Conservation (phyloP, 1,140 invertebrate genomes). For the Drosophila ambigua region DNA sequence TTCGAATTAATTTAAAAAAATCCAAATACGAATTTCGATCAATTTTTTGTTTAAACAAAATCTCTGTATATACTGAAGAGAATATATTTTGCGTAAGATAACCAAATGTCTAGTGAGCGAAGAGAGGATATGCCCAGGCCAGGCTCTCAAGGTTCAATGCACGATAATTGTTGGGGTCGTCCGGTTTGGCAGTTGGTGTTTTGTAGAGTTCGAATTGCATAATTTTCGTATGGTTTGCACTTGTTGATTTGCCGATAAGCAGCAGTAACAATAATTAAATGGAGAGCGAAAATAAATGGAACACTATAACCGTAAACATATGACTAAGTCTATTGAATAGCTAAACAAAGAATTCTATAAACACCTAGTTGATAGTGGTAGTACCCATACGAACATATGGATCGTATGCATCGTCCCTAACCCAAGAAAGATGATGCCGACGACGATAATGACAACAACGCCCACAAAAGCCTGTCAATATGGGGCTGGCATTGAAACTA, state of each 20-base stretch:
- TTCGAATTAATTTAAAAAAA: too few relatives aligned
- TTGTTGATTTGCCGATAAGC: constrained; percentile 58
- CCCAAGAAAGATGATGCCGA: neutral
- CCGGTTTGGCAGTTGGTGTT: neutral
- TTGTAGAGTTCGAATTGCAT: constrained; percentile 22
- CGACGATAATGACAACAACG: constrained; percentile 1
- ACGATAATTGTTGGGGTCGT: too few relatives aligned
- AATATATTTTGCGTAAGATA: too few relatives aligned
- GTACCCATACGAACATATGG: constrained; percentile 23
- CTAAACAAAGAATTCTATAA: constrained; percentile 19
- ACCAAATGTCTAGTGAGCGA: too few relatives aligned
- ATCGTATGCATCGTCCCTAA: neutral
- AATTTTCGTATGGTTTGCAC: constrained; percentile 55
- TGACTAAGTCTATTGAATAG: constrained; percentile 36
- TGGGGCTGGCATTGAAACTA: constrained; percentile 12
- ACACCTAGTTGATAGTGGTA: constrained; percentile 25
- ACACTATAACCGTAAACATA: constrained; percentile 46
- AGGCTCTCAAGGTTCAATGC: too few relatives aligned
- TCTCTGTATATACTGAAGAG: too few relatives aligned
- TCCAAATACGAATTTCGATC: neutral
- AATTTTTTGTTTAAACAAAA: too few relatives aligned
- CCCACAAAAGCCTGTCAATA: constrained; percentile 26
- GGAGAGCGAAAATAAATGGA: constrained; percentile 13
- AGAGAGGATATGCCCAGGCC: too few relatives aligned
- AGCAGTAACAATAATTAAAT: constrained; percentile 19